A percentile compares a stretch with the other conserved stretches of the same genome.
phyloP scores from a whole-genome alignment of 2,113 vertebrate species.

The Phrynosoma blainvillii region DNA sequence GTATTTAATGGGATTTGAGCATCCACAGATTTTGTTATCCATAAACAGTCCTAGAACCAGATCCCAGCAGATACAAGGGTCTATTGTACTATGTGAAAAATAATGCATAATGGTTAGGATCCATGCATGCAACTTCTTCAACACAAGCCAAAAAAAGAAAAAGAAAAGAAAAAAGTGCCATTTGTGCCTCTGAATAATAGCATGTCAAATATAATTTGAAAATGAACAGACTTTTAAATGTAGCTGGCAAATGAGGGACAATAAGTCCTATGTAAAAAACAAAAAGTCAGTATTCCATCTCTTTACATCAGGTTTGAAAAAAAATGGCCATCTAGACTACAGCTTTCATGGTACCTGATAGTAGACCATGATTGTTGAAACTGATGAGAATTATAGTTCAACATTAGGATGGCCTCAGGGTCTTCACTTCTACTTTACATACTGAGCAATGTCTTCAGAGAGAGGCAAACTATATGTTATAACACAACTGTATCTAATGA shows the following conservation, averaged over 20 bases:
- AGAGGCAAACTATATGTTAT: background rate
- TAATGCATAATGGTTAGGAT: background rate
- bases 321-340: no score
- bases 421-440: background rate
- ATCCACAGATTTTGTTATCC: no score
- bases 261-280: background rate
- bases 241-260: background rate
- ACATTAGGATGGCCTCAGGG: no score
- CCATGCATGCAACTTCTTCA: background rate
- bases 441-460: background rate
- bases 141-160: no score
- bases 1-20: no score
- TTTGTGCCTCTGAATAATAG: background rate
- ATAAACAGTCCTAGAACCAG: no score
- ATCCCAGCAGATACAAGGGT: no score
- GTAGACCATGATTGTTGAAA: no score
- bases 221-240: background rate
- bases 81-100: background rate
- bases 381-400: no score
- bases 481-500: background rate
- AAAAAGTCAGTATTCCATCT: background rate
- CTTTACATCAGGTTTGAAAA: no score
- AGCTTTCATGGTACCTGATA: no score
- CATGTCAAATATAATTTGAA: background rate
- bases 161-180: no score